Evolutionary conservation across 2,797 vertebrate species (phyloP).

Genomic region (Alcedo atthis): DNA sequence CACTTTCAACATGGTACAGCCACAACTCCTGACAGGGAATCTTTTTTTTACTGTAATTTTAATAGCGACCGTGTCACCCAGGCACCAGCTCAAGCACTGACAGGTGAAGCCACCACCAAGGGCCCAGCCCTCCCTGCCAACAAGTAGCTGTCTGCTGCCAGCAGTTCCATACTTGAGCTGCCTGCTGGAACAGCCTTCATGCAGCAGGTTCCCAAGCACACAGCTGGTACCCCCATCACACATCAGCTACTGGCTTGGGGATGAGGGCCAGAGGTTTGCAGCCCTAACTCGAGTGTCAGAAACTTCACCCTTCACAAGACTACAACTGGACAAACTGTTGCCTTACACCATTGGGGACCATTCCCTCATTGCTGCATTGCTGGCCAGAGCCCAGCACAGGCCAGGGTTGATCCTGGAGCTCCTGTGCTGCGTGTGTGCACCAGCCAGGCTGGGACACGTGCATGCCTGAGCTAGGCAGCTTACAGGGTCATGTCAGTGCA

Average conservation of each 20-base stretch:
- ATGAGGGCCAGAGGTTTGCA: background rate
- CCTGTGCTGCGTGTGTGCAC: fast-evolving
- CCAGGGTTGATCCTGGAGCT: background rate
- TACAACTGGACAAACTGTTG: background rate
- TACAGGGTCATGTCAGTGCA: fast-evolving
- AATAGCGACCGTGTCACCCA: background rate
- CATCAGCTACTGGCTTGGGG: background rate
- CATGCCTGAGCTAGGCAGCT: no score
- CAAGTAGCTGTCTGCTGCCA: background rate
- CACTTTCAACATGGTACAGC: fast-evolving
- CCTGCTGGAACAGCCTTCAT: background rate
- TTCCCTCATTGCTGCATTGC: background rate
- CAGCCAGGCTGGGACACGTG: background rate
- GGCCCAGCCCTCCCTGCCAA: background rate
- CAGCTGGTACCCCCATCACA: fast-evolving
- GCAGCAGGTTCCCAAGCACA: background rate
- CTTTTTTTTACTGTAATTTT: background rate
- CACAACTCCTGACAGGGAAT: background rate
- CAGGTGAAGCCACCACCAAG: background rate
- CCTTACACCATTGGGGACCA: no score
- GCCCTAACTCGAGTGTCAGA: background rate
- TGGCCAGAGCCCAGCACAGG: background rate
- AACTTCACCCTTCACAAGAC: background rate
- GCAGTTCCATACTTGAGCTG: no score
- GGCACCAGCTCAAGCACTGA: background rate